Percentiles rank a stretch among this genome's conserved stretches.
These are phyloP conservation scores for Eleutherodactylus coqui DNA, from an alignment of 2,797 vertebrate genomes.

Conservation along the genomic window DNA sequence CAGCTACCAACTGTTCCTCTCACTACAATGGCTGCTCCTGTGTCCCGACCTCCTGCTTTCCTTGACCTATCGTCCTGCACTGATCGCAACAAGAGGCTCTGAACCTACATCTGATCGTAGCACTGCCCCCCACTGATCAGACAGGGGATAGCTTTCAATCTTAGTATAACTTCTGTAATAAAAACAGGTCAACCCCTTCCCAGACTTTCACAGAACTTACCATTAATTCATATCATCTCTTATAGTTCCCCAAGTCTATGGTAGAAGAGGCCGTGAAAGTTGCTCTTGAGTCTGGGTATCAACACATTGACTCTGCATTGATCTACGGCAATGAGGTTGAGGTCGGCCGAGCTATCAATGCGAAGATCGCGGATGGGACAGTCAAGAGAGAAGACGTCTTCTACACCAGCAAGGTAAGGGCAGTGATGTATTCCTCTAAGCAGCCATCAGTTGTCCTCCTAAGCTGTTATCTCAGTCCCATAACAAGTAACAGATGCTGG, in stretches of 20 bases:
- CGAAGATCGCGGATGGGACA: constrained; percentile 60
- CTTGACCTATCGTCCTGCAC: too few species aligned
- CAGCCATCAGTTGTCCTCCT: background rate
- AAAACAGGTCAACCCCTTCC: background rate
- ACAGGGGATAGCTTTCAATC: background rate
- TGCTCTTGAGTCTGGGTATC: constrained; percentile 63
- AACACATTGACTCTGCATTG: constrained; percentile 60
- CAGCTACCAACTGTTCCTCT: too few species aligned
- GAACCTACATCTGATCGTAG: too few species aligned
- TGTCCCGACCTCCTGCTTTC: too few species aligned
- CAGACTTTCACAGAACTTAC: background rate
- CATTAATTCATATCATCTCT: background rate
- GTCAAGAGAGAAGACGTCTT: constrained; percentile 63
- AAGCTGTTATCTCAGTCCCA: background rate
- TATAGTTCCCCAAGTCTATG: constrained; percentile 24
- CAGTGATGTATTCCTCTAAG: background rate
- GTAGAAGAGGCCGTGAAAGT: constrained; percentile 54
- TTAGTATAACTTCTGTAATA: background rate
- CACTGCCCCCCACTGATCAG: background rate
- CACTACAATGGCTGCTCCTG: too few species aligned
- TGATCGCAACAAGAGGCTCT: too few species aligned
- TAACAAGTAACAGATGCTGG: background rate
- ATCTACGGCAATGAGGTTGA: constrained; percentile 62
- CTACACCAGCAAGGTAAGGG: constrained; percentile 62
- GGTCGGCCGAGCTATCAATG: constrained; percentile 51